Conservation (phyloP, 1,140 invertebrate genomes). For the Drosophila nigromelanica region DNA sequence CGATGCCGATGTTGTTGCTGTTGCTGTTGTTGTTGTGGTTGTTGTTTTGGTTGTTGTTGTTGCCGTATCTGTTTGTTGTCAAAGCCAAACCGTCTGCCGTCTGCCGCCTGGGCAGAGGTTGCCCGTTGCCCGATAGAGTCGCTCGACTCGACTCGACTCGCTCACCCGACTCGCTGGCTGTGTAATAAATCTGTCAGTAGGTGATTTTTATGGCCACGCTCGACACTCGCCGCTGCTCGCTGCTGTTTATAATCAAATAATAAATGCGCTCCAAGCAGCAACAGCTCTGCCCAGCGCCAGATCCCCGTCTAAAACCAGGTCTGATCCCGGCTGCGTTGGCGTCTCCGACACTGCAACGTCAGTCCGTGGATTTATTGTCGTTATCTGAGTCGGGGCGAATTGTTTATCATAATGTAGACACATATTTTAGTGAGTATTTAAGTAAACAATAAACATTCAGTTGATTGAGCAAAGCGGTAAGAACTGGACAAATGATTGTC, state of each 20-base stretch:
- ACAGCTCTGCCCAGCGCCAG: constrained; percentile 29
- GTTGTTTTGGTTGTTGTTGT: constrained; percentile 49
- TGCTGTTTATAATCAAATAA: constrained; percentile 80
- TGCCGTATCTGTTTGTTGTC: constrained; percentile 78
- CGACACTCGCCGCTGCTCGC: constrained; percentile 63
- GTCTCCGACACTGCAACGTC: constrained; percentile 28
- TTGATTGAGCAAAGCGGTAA: constrained; percentile 23
- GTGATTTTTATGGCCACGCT: constrained; percentile 80
- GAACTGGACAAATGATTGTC: constrained; percentile 9
- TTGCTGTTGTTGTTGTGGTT: constrained; percentile 31
- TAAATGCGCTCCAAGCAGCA: constrained; percentile 71
- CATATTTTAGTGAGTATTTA: constrained; percentile 72
- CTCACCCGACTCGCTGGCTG: constrained; percentile 42
- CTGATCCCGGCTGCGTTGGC: constrained; percentile 51
- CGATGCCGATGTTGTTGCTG: constrained; percentile 53
- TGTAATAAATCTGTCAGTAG: constrained; percentile 82
- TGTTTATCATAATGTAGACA: constrained; percentile 74
- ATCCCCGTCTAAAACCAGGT: constrained; percentile 9
- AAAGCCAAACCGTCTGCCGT: constrained; percentile 48
- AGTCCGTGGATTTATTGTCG: constrained; percentile 62
- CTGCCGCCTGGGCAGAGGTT: constrained; percentile 41
- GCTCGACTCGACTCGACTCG: constrained; percentile 30
- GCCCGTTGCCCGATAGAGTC: constrained; percentile 22
- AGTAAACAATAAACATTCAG: constrained; percentile 55
- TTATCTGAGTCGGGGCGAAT: constrained; percentile 58